Conservation (phyloP, 2,113 vertebrate genomes). For the Sorex fumeus region DNA sequence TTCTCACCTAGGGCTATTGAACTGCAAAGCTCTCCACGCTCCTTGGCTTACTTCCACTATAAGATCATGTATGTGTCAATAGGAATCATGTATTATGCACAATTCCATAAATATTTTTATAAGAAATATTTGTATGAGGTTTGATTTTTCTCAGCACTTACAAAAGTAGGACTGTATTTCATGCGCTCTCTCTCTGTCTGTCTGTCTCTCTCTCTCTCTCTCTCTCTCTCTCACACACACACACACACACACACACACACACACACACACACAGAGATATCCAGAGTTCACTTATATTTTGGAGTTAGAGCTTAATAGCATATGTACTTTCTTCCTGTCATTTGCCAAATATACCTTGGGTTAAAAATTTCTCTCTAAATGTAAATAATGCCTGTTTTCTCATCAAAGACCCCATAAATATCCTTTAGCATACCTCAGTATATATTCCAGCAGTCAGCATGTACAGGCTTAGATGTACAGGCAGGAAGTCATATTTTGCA, state of each 20-base stretch:
- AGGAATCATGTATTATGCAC: conserved; percentile 24
- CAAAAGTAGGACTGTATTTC: background rate
- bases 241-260: too few relatives aligned
- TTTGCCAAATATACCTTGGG: conserved; percentile 33
- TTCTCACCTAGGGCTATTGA: conserved; percentile 1
- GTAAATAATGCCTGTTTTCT: background rate
- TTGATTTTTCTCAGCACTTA: background rate
- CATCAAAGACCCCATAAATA: conserved; percentile 7
- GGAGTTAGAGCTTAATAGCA: conserved; percentile 24
- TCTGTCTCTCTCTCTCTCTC: background rate
- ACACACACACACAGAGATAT: background rate
- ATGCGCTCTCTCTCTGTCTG: background rate
- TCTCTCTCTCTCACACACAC: conserved; percentile 15
- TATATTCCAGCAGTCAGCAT: conserved; percentile 3
- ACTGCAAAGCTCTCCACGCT: background rate
- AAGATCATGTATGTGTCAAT: background rate
- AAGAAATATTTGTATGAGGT: background rate
- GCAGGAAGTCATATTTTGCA: background rate
- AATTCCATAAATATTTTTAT: conserved; percentile 35
- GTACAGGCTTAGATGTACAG: background rate
- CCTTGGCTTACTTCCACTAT: background rate
- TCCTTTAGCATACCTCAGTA: background rate
- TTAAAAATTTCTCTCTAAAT: conserved; percentile 57
- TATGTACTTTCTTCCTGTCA: conserved; percentile 56
- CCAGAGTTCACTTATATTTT: background rate